Evolutionary conservation across 2,113 vertebrate genomes (phyloP), one percentile per base, ranked within the genome.

Genomic region (Lampris incognitus): DNA sequence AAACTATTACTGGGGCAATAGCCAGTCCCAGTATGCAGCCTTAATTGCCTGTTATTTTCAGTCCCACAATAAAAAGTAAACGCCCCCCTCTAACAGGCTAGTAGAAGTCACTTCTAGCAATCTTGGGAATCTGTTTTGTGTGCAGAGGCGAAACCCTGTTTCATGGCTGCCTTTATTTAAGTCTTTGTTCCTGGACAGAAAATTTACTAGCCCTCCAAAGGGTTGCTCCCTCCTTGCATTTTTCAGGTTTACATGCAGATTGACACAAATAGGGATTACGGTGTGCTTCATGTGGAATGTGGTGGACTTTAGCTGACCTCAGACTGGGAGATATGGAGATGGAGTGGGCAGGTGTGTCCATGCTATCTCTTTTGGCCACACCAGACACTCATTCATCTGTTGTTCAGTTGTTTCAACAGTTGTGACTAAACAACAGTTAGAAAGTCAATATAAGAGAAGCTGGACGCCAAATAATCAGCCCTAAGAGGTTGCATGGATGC

Each of bases 21-120:
- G 88, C 74, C 56, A 85, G 83, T 86, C 77, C 76, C 91, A 92
- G 93, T 93, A 88, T 95, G 94, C 79, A 64, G 80, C 79, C 72
- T 88, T 90, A 92, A 92, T 93, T 93, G 86, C 82, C 81, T 51
- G 75, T 80, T 80, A 24, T 92, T 87, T 88, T 79, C 83, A 69
- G 85, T 67, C 69, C 78, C 80, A 85, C 92, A 88, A 91, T 92
- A 93, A 91, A 91, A 91, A 85, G 73, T 84, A 44, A 83, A 87
- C 73, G 64, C 78, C 64, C 76, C 79, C 52, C 68, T 78, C 77
- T 42, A 77, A 80, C 82, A 84, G 81, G 81, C 79, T 80, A 55
- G 60, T 68, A 84, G 81, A 70, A 83, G 87, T 72, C 67, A 56
- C 79, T 74, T 84, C 76, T 86, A 82, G 71, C 66, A 63, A 76